Evolutionary conservation across 1,140 invertebrate genomes (phyloP), one percentile per base, ranked within the genome.

Genomic region (Leptinotarsa texana): DNA sequence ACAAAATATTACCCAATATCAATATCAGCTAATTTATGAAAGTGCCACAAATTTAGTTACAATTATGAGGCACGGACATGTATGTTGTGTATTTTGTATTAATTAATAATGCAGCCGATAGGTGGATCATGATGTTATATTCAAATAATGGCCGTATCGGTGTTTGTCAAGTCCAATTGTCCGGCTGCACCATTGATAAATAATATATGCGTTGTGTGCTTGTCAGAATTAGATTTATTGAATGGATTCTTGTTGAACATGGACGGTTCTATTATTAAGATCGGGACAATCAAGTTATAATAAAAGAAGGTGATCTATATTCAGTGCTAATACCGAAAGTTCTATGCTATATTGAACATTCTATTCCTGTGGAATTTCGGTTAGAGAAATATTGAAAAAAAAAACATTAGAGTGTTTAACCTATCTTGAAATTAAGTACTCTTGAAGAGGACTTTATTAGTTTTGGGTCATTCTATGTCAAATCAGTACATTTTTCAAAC

Each of bases 21-120:
- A 81, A 82, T 82, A 82, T 80, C 81, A 78, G 79, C 77, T 81
- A 82, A 82, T 82, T 82, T 82, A 82, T 82, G 81, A 81, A 81
- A 82, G 81, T 80, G 79, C 80, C 79, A 80, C 79, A 77, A 82
- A 82, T 82, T 82, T 80, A 79, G 81, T 80, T 77, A 75, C 79
- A 80, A 82, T 82, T 82, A 82, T 82, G 79, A 79, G 72, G 76
- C 78, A 80, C 79, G 78, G 78, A 81, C 80, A 82, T 80, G 76
- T 73, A 79, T 77, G 81, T 77, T 82, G 79, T 82, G 79, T 82
- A 81, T 81, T 81, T 81, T 82, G 81, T 81, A 82, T 82, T 81
- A 82, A 82, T 82, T 82, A 81, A 81, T 82, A 82, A 80, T 79
- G 79, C 80, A 78, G 77, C 75, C 79, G 78, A 80, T 80, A 80